These are phyloP conservation scores for Tryphoninae sp. DNA, from an alignment of 2,888 invertebrate species.

Conservation along the genomic window DNA sequence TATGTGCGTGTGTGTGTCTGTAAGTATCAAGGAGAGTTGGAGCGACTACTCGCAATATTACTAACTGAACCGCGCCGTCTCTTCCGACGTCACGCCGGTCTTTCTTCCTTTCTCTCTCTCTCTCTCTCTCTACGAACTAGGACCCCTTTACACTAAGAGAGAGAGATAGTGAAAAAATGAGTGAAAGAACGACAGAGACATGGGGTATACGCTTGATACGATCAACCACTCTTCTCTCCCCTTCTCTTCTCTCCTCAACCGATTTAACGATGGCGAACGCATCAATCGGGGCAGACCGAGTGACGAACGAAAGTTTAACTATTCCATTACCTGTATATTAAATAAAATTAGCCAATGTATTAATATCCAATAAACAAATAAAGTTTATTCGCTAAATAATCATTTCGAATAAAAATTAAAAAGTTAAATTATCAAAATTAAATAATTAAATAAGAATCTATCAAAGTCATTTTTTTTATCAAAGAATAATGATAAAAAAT, in stretches of 20 bases:
- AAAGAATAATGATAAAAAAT: too few species aligned
- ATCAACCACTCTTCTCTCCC: constrained; percentile 55
- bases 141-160: constrained; percentile 62
- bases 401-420: too few species aligned
- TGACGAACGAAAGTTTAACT: too few species aligned
- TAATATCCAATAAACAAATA: too few species aligned
- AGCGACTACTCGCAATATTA: constrained; percentile 25
- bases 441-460: too few species aligned
- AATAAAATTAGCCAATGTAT: too few species aligned
- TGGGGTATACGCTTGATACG: constrained; percentile 57
- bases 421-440: too few species aligned
- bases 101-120: constrained; percentile 66
- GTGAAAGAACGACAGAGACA: neutral
- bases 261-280: too few species aligned
- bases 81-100: constrained; percentile 40
- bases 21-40: constrained; percentile 13
- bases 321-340: too few species aligned
- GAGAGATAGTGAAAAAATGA: neutral
- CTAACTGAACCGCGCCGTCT: constrained; percentile 31
- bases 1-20: constrained; percentile 3
- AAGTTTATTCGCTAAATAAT: too few species aligned
- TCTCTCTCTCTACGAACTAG: constrained; percentile 70
- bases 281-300: too few species aligned
- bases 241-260: neutral
- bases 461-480: too few species aligned